Evolutionary conservation across 1,140 invertebrate species (phyloP).

Genomic region (Leptoteleia sp.): DNA sequence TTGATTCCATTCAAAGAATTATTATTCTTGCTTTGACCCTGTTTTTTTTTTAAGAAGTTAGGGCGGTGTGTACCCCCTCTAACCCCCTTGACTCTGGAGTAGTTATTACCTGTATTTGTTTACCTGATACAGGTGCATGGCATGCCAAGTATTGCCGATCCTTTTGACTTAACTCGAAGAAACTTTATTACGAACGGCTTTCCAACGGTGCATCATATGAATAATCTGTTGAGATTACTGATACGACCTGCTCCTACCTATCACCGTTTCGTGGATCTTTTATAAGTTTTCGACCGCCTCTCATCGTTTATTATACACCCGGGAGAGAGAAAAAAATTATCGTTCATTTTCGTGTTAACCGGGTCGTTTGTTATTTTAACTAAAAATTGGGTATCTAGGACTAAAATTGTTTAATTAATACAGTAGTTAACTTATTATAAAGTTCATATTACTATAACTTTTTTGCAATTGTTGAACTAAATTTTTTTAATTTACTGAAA

Average conservation of each 20-base stretch:
- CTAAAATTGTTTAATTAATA: too few relatives aligned
- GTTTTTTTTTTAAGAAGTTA: too few relatives aligned
- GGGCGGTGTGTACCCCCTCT: not conserved
- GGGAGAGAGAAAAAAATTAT: too few relatives aligned
- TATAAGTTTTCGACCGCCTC: not conserved
- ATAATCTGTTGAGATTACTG: slow-evolving; percentile 55
- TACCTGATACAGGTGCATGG: slow-evolving; percentile 49
- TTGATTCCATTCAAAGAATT: too few relatives aligned
- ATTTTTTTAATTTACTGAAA: too few relatives aligned
- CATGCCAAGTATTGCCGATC: slow-evolving; percentile 27
- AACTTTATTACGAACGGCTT: slow-evolving; percentile 34
- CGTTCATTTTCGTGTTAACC: too few relatives aligned
- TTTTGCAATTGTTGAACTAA: too few relatives aligned
- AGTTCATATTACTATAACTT: too few relatives aligned
- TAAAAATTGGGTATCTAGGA: too few relatives aligned
- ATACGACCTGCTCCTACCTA: slow-evolving; percentile 54
- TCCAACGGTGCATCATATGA: slow-evolving; percentile 48
- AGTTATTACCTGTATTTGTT: slow-evolving; percentile 35
- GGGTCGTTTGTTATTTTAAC: too few relatives aligned
- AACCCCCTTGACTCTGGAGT: not conserved
- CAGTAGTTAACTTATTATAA: too few relatives aligned
- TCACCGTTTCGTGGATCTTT: slow-evolving; percentile 3
- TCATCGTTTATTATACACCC: not conserved
- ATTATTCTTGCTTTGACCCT: too few relatives aligned
- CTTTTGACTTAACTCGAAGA: slow-evolving; percentile 39